Evolutionary conservation across 2,888 invertebrate species (phyloP), one percentile per base, ranked within the genome.

Genomic region (Tuta absoluta): DNA sequence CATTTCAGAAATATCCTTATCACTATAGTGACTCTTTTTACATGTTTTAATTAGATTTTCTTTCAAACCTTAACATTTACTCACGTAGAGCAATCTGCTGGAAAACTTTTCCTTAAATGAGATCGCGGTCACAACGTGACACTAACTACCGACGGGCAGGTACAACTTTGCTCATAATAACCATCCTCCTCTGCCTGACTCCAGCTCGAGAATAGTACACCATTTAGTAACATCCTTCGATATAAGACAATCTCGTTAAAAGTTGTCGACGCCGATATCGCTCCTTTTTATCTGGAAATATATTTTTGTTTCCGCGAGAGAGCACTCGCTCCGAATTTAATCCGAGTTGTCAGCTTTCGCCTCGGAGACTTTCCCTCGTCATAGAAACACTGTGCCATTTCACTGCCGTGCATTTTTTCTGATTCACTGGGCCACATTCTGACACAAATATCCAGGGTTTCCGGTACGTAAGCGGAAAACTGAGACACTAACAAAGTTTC

Each of bases 261-360:
- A 14, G 23, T 23, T 53, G 12, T 23, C 23, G 51, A 23, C 23
- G 21, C 23, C 12, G 23, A 23, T 23, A 33, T 51, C 14, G 45
- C 45, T 53, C 11, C 14, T 23, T 53, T 53, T 23, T 53, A 53
- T 14, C 23, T 24, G 23, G 24, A 48, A 33, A 48, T 59, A 17
- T 59, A 21, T 61, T 64, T 64, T 65, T 45, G 56, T 56, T 57
- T 45, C 45, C 48, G 56, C 24, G 62, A 45, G 28, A 53, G 61
- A 24, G 59, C 21, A 2, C 19, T 19, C 37, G 38, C 41, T 63
- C 59, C 53, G 48, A 61, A 65, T 65, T 68, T 69, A 67, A 82
- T 82, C 80, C 70, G 76, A 77, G 73, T 68, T 83, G 83, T 81
- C 82, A 83, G 77, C 77, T 78, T 66, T 72, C 75, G 72, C 77